Conservation (phyloP, 64 coral and sea anemone genomes). For the Montipora efflorescens region DNA sequence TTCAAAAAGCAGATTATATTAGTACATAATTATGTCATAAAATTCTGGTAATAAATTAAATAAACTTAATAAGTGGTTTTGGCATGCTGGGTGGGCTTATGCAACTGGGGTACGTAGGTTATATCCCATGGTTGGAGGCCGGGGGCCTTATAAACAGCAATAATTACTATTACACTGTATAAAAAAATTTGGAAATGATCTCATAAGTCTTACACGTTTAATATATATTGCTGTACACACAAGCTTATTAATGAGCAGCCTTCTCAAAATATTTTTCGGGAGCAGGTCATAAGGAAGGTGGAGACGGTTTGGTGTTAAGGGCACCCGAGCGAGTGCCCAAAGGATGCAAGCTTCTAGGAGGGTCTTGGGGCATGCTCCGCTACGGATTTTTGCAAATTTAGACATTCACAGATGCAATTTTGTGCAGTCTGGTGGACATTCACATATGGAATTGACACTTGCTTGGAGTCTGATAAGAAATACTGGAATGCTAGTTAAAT, state of each 20-base stretch:
- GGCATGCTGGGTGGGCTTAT: background rate
- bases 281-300: too few species aligned
- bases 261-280: too few species aligned
- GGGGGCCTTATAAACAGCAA: slow-evolving; percentile 1
- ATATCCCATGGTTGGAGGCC: background rate
- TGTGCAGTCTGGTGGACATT: too few species aligned
- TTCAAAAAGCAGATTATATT: slow-evolving; percentile 1
- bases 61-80: background rate
- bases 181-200: background rate
- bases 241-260: slow-evolving; percentile 3
- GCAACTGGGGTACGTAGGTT: background rate
- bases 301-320: too few species aligned
- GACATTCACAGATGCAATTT: too few species aligned
- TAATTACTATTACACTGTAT: slow-evolving; percentile 2
- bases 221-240: slow-evolving; percentile 1
- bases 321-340: too few species aligned
- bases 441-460: too few species aligned
- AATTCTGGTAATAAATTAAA: background rate
- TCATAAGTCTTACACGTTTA: background rate
- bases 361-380: too few species aligned
- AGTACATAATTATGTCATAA: slow-evolving; percentile 2
- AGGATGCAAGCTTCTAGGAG: too few species aligned
- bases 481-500: too few species aligned
- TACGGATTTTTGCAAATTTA: too few species aligned
- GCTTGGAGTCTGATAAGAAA: too few species aligned